A percentile compares a stretch with the other conserved stretches of the same genome.
These are phyloP conservation scores for Spicauda simplicius DNA, from an alignment of 2,888 invertebrate species.

Conservation along the genomic window DNA sequence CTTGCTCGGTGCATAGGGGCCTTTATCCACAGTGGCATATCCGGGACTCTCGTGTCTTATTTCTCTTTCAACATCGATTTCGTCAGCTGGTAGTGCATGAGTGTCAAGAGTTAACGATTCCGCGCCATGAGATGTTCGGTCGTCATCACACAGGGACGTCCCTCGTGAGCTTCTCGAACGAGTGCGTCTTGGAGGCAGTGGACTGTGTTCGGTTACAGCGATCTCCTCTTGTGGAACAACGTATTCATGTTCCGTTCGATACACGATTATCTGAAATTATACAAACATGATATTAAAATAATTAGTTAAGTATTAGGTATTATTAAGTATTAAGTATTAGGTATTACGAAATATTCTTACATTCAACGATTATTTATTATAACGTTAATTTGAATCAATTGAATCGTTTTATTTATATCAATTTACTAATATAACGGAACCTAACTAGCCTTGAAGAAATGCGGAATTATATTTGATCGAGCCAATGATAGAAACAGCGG, in stretches of 20 bases:
- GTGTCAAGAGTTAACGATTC: slow-evolving; percentile 86
- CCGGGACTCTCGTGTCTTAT: slow-evolving; percentile 85
- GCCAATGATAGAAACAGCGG: slow-evolving; percentile 46
- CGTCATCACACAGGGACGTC: slow-evolving; percentile 87
- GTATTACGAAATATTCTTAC: too few relatives aligned
- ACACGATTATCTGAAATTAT: slow-evolving; percentile 85
- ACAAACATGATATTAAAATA: slow-evolving; percentile 27
- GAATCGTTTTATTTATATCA: background rate
- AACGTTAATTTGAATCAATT: background rate
- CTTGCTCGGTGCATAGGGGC: slow-evolving; percentile 86
- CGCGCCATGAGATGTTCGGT: slow-evolving; percentile 89
- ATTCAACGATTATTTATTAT: too few relatives aligned
- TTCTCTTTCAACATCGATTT: slow-evolving; percentile 64
- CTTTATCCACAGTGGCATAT: slow-evolving; percentile 92
- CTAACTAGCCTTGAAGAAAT: slow-evolving; percentile 12
- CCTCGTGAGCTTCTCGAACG: slow-evolving; percentile 82
- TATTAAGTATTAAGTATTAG: too few relatives aligned
- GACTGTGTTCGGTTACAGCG: slow-evolving; percentile 83
- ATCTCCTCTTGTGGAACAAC: slow-evolving; percentile 84
- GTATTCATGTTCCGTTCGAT: slow-evolving; percentile 88
- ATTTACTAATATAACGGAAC: background rate
- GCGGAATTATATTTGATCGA: slow-evolving; percentile 38
- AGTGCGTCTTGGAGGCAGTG: slow-evolving; percentile 83
- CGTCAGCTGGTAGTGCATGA: slow-evolving; percentile 61
- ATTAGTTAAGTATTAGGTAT: too few relatives aligned